Evolutionary conservation across 1,140 invertebrate genomes (phyloP), one percentile per base, ranked within the genome.

Genomic region (Ips typographus): DNA sequence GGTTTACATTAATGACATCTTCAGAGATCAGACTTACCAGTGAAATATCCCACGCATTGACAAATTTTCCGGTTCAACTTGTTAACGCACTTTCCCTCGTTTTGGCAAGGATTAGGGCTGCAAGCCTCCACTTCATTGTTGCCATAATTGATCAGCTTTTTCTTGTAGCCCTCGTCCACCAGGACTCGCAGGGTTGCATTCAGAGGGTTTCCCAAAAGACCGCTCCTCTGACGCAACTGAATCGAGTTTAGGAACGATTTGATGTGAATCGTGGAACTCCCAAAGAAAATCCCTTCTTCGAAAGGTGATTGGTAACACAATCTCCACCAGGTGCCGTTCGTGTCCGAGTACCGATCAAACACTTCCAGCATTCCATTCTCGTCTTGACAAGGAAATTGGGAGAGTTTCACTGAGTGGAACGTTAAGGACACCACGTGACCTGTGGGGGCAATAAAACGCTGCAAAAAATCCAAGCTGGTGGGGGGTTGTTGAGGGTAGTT

Each of bases 61-160:
- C 90, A 92, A 42, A 82, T 78, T 68, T 82, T 82, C 57, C 79
- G 81, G 37, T 79, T 81, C 52, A 79, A 84, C 1, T 82, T 79
- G 1, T 78, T 79, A 0, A 86, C 78, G 73, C 90, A 92, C 65
- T 83, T 83, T 1, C 89, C 90, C 1, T 83, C 85, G 74, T 90
- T 85, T 43, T 85, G 78, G 74, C 90, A 92, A 1, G 89, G 89
- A 77, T 90, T 89, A 0, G 89, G 90, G 2, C 82, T 80, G 74
- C 90, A 92, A 0, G 85, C 85, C 68, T 89, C 88, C 41, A 90
- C 80, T 0, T 80, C 80, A 4, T 85, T 84, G 5, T 84, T 82
- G 1, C 83, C 80, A 5, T 83, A 80, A 44, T 84, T 79, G 6
- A 88, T 75, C 40, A 89, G 77, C 77, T 89, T 89, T 56, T 77